A percentile compares a stretch with the other conserved stretches of the same genome.
phyloP scores from a whole-genome alignment of 2,888 invertebrate genomes.

The Iselma pallidipennis region DNA sequence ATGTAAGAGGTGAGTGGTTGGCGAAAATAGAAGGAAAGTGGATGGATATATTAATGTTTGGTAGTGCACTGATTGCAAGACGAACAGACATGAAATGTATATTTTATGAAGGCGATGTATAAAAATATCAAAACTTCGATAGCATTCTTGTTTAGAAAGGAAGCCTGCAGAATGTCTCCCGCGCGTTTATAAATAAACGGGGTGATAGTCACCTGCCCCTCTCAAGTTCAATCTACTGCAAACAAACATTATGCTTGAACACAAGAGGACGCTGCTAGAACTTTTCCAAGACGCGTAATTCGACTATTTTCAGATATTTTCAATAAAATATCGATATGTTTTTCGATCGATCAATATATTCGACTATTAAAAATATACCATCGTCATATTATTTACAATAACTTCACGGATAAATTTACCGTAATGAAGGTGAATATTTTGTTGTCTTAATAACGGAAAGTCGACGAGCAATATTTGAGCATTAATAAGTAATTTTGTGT shows the following conservation, averaged over 20 bases:
- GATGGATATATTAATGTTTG: constrained; percentile 18
- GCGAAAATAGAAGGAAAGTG: constrained; percentile 7
- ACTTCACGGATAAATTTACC: constrained; percentile 17
- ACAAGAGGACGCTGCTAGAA: constrained; percentile 41
- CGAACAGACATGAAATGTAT: constrained; percentile 44
- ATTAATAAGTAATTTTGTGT: constrained; percentile 4
- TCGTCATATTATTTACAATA: constrained; percentile 1
- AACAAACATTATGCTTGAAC: constrained; percentile 44
- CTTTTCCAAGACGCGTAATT: constrained; percentile 33
- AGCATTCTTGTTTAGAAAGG: constrained; percentile 50
- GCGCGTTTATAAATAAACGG: constrained; percentile 52
- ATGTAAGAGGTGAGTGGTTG: neutral
- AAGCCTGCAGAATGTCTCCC: constrained; percentile 53
- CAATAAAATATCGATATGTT: constrained; percentile 38
- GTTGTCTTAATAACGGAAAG: constrained; percentile 32
- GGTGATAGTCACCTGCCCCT: constrained; percentile 51
- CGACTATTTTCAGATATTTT: constrained; percentile 44
- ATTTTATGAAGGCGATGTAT: constrained; percentile 49
- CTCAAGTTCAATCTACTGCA: constrained; percentile 47
- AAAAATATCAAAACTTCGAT: constrained; percentile 52
- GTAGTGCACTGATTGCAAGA: constrained; percentile 35
- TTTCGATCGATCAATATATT: constrained; percentile 34
- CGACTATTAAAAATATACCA: constrained; percentile 12
- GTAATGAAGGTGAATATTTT: constrained; percentile 33
- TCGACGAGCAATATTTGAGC: constrained; percentile 3